These are phyloP conservation scores for Arvicola amphibius DNA, from an alignment of 2,797 vertebrate species.

Conservation along the genomic window DNA sequence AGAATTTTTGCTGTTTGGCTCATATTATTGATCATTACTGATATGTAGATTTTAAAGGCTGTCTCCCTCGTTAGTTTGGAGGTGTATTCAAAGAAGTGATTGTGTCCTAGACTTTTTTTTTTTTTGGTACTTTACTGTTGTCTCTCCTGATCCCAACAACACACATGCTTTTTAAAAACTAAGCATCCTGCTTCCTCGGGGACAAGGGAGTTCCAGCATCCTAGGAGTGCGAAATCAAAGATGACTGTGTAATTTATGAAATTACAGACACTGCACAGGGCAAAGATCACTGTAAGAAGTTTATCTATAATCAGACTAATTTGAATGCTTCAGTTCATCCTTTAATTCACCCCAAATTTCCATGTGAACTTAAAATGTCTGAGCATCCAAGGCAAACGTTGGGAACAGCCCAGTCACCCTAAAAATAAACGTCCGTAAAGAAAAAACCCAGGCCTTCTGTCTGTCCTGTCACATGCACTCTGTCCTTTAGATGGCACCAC, in stretches of 20 bases:
- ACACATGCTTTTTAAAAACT: conserved; percentile 10
- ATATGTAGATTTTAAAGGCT: conserved; percentile 4
- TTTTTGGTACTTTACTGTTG: background rate
- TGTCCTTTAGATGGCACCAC: background rate
- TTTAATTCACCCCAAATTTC: conserved; percentile 29
- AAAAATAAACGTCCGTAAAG: conserved; percentile 16
- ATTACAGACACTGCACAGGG: background rate
- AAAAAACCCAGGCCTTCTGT: conserved; percentile 39
- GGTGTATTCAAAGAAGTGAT: conserved; percentile 31
- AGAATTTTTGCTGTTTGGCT: conserved; percentile 38
- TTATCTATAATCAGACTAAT: conserved; percentile 18
- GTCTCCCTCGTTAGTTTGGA: conserved; percentile 13
- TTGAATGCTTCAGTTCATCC: background rate
- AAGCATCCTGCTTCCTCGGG: background rate
- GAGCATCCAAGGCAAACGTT: conserved; percentile 32
- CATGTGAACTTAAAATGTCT: conserved; percentile 43
- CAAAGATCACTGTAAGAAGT: conserved; percentile 46
- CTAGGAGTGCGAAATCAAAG: conserved; percentile 11
- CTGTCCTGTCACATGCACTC: background rate
- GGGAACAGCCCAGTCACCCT: background rate
- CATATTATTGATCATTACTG: background rate
- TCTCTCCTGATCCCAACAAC: background rate
- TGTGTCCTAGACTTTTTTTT: background rate
- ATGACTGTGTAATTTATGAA: conserved; percentile 32
- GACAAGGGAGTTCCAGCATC: conserved; percentile 3